Evolutionary conservation across 92 coral and sea anemone species (phyloP).

Genomic region (Epizoanthus rinbou): DNA sequence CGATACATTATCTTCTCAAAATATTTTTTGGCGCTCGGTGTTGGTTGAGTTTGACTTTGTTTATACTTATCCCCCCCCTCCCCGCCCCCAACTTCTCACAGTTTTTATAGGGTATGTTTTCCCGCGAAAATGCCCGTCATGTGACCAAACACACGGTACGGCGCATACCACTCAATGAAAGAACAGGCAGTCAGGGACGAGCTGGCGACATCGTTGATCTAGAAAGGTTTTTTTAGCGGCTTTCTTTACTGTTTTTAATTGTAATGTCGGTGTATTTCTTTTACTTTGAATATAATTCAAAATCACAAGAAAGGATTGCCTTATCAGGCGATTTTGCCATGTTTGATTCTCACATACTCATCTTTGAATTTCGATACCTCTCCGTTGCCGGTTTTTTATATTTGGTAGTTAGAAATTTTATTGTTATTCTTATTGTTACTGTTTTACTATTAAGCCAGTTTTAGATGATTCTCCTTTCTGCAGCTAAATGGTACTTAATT

Average conservation of each 20-base stretch:
- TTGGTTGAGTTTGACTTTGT: too few species aligned
- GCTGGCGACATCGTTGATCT: neutral
- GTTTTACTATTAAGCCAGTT: neutral
- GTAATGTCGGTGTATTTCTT: neutral
- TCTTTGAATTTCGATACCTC: neutral
- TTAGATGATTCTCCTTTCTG: too few species aligned
- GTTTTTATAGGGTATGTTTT: too few species aligned
- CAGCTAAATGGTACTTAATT: neutral
- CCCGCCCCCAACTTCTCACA: too few species aligned
- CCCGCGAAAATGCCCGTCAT: too few species aligned
- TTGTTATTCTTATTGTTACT: neutral
- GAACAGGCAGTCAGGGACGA: too few species aligned
- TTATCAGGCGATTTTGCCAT: slow-evolving; percentile 15
- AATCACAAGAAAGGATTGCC: neutral
- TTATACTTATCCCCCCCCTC: too few species aligned
- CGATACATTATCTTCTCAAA: too few species aligned
- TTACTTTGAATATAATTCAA: neutral
- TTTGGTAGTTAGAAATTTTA: neutral
- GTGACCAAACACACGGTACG: too few species aligned
- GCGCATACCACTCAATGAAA: too few species aligned
- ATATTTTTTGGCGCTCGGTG: too few species aligned
- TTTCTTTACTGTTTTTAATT: neutral
- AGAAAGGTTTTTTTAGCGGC: neutral
- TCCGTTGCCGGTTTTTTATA: neutral
- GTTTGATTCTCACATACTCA: neutral